Conservation (phyloP, 2,888 invertebrate species). For the Liopterus haemorrhoidalis region DNA sequence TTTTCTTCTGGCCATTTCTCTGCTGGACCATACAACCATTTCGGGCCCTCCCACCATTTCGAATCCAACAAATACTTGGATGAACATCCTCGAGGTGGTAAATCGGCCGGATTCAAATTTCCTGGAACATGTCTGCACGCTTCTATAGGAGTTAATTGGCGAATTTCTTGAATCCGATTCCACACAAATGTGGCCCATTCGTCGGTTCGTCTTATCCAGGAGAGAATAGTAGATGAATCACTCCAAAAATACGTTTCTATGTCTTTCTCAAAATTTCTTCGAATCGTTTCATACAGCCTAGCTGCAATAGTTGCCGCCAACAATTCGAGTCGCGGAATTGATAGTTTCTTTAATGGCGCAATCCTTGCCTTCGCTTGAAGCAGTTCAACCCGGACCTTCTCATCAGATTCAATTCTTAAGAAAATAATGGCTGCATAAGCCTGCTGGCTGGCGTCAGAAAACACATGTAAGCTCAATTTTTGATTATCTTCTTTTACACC, state of each 20-base stretch:
- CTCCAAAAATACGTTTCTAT: conserved; percentile 30
- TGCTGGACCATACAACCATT: conserved; percentile 30
- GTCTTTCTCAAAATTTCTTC: conserved; percentile 4
- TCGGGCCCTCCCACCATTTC: conserved; percentile 37
- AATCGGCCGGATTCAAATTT: conserved; percentile 32
- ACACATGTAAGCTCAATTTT: conserved; percentile 2
- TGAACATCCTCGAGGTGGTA: conserved; percentile 35
- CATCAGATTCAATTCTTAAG: neutral
- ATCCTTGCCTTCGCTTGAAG: conserved; percentile 35
- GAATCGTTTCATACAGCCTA: conserved; percentile 24
- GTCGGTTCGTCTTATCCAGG: conserved; percentile 31
- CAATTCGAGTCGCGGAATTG: conserved; percentile 37
- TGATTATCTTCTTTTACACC: neutral
- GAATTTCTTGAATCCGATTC: conserved; percentile 35
- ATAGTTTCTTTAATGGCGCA: conserved; percentile 31
- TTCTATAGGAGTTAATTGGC: conserved; percentile 21
- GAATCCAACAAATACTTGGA: conserved; percentile 29
- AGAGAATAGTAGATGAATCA: conserved; percentile 32
- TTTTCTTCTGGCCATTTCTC: conserved; percentile 30
- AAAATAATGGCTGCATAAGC: conserved; percentile 8
- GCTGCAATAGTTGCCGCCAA: conserved; percentile 34
- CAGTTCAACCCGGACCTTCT: conserved; percentile 29
- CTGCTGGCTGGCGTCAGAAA: conserved; percentile 2
- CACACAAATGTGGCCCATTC: conserved; percentile 33
- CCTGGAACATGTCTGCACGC: conserved; percentile 36